Base-by-base conservation (phyloP, 53 echinoderm and acorn worm species). In the Zoroaster sp. region DNA sequence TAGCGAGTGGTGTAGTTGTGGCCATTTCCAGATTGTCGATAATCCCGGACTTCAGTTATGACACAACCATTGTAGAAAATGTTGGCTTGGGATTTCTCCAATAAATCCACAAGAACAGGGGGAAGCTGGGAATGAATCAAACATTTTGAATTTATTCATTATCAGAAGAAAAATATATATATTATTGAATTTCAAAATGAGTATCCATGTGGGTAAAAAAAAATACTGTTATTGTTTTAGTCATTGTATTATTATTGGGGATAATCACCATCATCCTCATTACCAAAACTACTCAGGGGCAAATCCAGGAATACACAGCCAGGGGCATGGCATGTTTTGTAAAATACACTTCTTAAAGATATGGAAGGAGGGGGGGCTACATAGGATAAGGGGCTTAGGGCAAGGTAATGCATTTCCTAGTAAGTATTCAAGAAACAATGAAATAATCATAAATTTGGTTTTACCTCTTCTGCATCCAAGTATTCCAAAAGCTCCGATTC, bases 401-500 rank as follows among this genome's bases (percentile, higher is more conserved):
- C 8, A 14, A 47, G 49, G n/a, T n/a, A n/a, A 14, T 10, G 49
- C 8, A 47, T n/a, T n/a, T n/a, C n/a, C n/a, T n/a, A n/a, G n/a
- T n/a, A n/a, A n/a, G n/a, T n/a, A n/a, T n/a, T n/a, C n/a, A n/a
- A n/a, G n/a, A n/a, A n/a, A n/a, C n/a, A n/a, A 8, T 1, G 21
- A 28, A 9, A 59, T 30, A 20, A 40, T 1, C 35, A 5, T 18
- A 14, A 40, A 43, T 40, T 7, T 80, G n/a, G n/a, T 86, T 77
- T 73, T 93, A 96, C 97, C 97, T 97, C 97, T 87, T 97, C 97
- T 68, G 93, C 91, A 86, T 97, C 97, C 73, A 97, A 73, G 73
- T 93, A 97, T 67, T 97, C 93, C 40, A 97, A 89, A 72, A 97
- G 90, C 68, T 97, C 97, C 41, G 95, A 94, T 87, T 97, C 97